Evolutionary conservation across 2,797 vertebrate genomes (phyloP).

Genomic region (Denticeps clupeoides): DNA sequence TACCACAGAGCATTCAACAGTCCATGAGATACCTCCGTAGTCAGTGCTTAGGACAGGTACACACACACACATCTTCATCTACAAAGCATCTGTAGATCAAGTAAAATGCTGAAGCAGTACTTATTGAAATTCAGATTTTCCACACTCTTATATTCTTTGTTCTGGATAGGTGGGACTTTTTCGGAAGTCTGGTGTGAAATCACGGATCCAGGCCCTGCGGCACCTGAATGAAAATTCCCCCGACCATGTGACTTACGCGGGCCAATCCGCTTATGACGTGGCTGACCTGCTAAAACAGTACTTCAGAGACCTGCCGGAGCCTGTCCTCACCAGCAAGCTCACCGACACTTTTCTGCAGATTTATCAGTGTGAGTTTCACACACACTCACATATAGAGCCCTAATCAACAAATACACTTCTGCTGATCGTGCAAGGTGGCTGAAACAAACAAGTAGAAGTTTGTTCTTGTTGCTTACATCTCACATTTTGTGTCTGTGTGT

Average conservation of each 20-base stretch:
- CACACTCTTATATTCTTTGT: no score
- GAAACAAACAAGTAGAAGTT: no score
- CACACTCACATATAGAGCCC: background rate
- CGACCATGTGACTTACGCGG: constrained; percentile 63
- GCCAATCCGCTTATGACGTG: constrained; percentile 73
- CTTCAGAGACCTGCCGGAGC: constrained; percentile 73
- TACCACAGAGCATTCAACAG: constrained; percentile 79
- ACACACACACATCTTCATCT: background rate
- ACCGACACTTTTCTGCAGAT: constrained; percentile 74
- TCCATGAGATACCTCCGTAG: constrained; percentile 75
- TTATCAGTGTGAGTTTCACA: constrained; percentile 64
- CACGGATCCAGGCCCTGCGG: constrained; percentile 67
- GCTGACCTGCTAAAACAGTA: constrained; percentile 78
- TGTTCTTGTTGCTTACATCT: no score
- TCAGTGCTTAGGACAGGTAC: constrained; percentile 72
- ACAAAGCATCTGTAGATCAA: no score
- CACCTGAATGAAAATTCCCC: constrained; percentile 69
- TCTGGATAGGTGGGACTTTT: constrained; percentile 84
- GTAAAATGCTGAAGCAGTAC: no score
- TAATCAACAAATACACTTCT: background rate
- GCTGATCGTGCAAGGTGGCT: no score
- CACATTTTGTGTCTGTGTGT: constrained; percentile 3
- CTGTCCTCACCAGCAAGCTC: constrained; percentile 75
- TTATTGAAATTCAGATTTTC: no score
- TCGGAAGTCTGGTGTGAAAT: constrained; percentile 74